Evolutionary conservation across 2,113 vertebrate genomes (phyloP).

Genomic region (Spea bombifrons): DNA sequence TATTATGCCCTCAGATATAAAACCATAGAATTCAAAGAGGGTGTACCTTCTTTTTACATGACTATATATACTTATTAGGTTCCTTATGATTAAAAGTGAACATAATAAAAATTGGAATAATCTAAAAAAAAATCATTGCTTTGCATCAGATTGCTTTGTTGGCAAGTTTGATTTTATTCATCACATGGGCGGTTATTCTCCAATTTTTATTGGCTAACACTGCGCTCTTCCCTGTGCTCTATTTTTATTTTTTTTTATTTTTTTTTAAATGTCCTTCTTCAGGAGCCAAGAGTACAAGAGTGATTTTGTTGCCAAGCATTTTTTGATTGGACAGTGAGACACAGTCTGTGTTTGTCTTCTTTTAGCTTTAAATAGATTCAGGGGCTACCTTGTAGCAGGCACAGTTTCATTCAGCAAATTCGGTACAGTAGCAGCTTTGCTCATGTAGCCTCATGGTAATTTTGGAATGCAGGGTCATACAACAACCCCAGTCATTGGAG

Average conservation of each 20-base stretch:
- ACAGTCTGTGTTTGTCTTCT: constrained; percentile 15
- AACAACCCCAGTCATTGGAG: constrained; percentile 73
- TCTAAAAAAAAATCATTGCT: too few relatives aligned
- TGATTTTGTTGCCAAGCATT: constrained; percentile 1
- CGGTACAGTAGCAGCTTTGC: constrained; percentile 54
- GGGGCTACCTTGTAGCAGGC: constrained; percentile 50
- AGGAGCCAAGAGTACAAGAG: background rate
- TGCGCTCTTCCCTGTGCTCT: background rate
- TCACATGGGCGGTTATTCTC: background rate
- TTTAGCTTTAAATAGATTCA: constrained; percentile 49
- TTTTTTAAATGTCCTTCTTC: constrained; percentile 9
- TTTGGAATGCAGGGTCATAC: constrained; percentile 80
- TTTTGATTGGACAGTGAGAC: background rate
- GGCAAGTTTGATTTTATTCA: background rate
- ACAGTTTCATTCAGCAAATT: constrained; percentile 50
- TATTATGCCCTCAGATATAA: too few relatives aligned
- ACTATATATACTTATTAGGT: too few relatives aligned
- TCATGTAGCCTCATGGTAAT: constrained; percentile 64
- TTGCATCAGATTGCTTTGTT: too few relatives aligned
- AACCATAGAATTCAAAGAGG: too few relatives aligned
- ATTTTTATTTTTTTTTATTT: background rate
- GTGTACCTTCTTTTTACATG: too few relatives aligned
- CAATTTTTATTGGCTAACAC: constrained; percentile 20
- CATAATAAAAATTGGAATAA: too few relatives aligned
- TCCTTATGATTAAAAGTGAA: too few relatives aligned